Base-by-base conservation (phyloP, 1,140 invertebrate species). In the Hirudo medicinalis region DNA sequence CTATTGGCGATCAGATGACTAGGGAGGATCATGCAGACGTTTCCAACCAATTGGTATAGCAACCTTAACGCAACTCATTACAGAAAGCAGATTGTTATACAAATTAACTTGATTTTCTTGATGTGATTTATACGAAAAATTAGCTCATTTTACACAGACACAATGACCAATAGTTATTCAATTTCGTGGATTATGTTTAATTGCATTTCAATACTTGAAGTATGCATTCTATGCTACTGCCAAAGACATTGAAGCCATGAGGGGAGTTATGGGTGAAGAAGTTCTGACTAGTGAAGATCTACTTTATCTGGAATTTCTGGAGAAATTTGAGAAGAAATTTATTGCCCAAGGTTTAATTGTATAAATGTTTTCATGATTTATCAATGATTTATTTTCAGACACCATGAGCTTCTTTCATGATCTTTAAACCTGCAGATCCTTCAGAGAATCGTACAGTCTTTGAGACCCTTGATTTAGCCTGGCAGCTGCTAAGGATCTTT, bases 161-260 rank as follows among this genome's bases (percentile, higher is more conserved):
- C 9, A 49, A 49, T 17, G 15, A 49, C 15, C 43, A 49, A 49
- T 9, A 15, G 11, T 17, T 49, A 17, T 49, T 49, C 1, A 15
- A 49, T 49, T 49, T 15, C 15, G 43, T 49, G 43, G 4, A 8
- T 36, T 36, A 6, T 49, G 13, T 17, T 11, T 49, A 4, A 49
- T 49, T 49, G 43, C 43, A 49, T 49, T 49, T 0, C 0, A 49
- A 15, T 49, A 49, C 13, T 49, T 49, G 3, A 63, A 63, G 57
- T 63, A 63, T 20, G 57, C 57, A 11, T 63, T 63, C 22, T 63
- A 63, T 63, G 57, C 57, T 32, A n/a, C 29, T 25, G 57, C 57
- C 22, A 63, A 63, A 32, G 57, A 63, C 57, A 63, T 63, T 32
- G 22, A 63, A 63, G 57, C 57, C 57, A 63, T 63, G 57, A 63